Base-by-base conservation (phyloP, 2,113 vertebrate genomes). In the Bagarius yarrelli region DNA sequence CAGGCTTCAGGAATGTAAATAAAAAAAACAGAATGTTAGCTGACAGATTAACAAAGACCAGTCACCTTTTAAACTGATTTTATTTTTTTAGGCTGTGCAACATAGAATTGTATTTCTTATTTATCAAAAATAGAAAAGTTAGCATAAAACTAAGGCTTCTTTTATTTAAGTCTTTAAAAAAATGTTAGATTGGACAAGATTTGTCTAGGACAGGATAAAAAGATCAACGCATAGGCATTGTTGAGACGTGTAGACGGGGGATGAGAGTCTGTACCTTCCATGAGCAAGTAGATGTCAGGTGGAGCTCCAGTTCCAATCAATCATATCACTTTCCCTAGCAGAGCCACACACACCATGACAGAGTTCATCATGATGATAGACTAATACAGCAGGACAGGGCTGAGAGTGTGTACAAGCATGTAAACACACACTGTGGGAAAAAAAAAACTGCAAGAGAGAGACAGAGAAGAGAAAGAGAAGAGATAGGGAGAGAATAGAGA, bases 361-460 rank as follows among this genome's bases (percentile, higher is more conserved):
- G 91, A 91, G 89, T 83, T 89, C 90, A 88, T 86, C 87, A 88
- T 36, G 82, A 88, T 94, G 94, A 94, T 50, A 89, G 85, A 93
- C 3, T 90, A 94, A 88, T 44, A 12, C 71, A 59, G 89, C 89
- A 88, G 91, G 94, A 94, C 94, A 94, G 91, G 92, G 89, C 90
- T 91, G 93, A 87, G 90, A 75, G 44, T 71, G 47, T 78, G 86
- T 80, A 72, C 86, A 69, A 34, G 67, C 53, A 64, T 80, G 3
- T 52, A 66, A 18, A 70, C 83, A 81, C 82, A 84, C 83, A 83
- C 67, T 78, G 79, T 34, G 57, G n/a, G n/a, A n/a, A n/a, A n/a
- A n/a, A n/a, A n/a, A n/a, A n/a, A 81, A 73, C 81, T 32, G 5
- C 40, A 32, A 77, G n/a, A n/a, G 36, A 40, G 36, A 4, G 36